Evolutionary conservation across 2,888 invertebrate genomes (phyloP).

Genomic region (Agrotis clavis): DNA sequence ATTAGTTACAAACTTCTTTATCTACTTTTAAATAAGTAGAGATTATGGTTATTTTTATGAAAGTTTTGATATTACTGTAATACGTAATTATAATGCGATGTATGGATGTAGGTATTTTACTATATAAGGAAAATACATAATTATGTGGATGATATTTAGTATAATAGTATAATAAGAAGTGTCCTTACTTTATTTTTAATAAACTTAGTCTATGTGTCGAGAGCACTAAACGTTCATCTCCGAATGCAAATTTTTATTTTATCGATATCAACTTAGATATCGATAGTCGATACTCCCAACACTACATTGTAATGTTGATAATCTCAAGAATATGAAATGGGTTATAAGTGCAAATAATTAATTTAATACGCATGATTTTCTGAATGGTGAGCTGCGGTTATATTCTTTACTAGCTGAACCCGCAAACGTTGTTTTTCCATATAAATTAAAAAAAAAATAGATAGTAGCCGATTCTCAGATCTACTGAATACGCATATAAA

Average conservation of each 20-base stretch:
- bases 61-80: too few species aligned
- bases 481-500: too few species aligned
- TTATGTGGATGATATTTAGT: too few species aligned
- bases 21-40: conserved; percentile 8
- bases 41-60: too few species aligned
- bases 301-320: conserved; percentile 25
- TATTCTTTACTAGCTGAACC: too few species aligned
- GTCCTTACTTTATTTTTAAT: not conserved
- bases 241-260: conserved; percentile 48
- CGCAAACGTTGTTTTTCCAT: too few species aligned
- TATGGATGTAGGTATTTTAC: too few species aligned
- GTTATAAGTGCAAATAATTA: not conserved
- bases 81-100: too few species aligned
- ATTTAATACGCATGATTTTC: not conserved
- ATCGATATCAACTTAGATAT: conserved; percentile 34
- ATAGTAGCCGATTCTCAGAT: too few species aligned
- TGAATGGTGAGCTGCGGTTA: too few species aligned
- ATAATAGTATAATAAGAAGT: not conserved
- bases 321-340: not conserved
- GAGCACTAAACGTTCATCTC: conserved; percentile 43
- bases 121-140: too few species aligned
- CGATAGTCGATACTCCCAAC: conserved; percentile 27
- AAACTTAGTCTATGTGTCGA: conserved; percentile 15
- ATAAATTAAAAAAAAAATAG: too few species aligned
- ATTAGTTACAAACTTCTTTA: conserved; percentile 15